phyloP scores from a whole-genome alignment of 2,888 invertebrate species.

The Drosophila kanekoi region DNA sequence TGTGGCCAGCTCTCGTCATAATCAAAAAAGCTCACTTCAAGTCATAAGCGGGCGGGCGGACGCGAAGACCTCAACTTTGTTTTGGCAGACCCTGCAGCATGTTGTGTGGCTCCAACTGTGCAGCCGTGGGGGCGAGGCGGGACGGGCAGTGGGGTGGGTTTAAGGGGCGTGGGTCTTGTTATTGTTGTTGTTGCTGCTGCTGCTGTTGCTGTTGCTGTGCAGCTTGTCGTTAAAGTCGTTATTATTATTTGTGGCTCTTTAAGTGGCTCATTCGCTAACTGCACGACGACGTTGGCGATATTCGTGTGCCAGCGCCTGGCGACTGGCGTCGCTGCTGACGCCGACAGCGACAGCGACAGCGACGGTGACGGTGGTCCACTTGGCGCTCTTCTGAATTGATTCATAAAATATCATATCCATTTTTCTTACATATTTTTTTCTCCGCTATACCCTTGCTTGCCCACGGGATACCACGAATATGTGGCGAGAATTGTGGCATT shows the following conservation, averaged over 20 bases:
- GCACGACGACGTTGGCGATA: conserved; percentile 78
- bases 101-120: conserved; percentile 56
- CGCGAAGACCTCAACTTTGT: conserved; percentile 69
- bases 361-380: conserved; percentile 77
- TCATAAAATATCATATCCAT: conserved; percentile 81
- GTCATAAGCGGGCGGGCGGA: conserved; percentile 75
- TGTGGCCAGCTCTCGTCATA: conserved; percentile 54
- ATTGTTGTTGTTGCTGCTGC: conserved; percentile 61
- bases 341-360: conserved; percentile 48
- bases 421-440: conserved; percentile 42
- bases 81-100: conserved; percentile 44
- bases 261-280: conserved; percentile 82
- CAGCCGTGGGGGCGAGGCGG: too few relatives aligned
- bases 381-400: conserved; percentile 81
- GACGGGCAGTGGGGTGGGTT: not conserved
- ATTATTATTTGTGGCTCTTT: conserved; percentile 81
- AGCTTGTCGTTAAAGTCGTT: conserved; percentile 80
- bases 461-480: not conserved
- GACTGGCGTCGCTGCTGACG: conserved; percentile 46
- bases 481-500: not conserved
- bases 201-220: conserved; percentile 60
- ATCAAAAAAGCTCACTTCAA: conserved; percentile 65
- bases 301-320: conserved; percentile 63
- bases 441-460: conserved; percentile 15
- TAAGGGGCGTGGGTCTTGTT: conserved; percentile 27